Conservation (phyloP, 2,797 vertebrate genomes). For the Pelodytes ibericus region DNA sequence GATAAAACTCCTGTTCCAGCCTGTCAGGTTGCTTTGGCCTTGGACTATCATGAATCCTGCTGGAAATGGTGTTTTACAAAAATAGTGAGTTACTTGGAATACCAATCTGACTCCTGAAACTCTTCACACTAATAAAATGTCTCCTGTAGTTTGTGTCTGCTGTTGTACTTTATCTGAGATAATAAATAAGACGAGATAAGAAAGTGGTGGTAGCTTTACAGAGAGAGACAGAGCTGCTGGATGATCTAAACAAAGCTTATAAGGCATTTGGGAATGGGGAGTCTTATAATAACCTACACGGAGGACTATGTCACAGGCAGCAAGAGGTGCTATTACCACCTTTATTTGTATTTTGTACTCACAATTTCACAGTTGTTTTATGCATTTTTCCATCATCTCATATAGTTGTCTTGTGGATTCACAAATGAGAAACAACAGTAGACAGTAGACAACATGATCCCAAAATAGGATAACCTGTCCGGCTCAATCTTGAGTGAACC, state of each 20-base stretch:
- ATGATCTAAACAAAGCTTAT: neutral
- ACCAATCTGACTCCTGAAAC: conserved; percentile 26
- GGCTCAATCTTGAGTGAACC: neutral
- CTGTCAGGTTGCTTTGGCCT: conserved; percentile 12
- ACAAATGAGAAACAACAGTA: neutral
- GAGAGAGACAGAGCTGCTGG: neutral
- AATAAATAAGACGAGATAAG: neutral
- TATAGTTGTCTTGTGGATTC: neutral
- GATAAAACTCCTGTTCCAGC: conserved; percentile 17
- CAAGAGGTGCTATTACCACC: neutral
- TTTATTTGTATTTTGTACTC: too few species aligned
- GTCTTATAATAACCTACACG: neutral
- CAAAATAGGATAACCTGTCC: neutral
- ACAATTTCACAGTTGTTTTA: too few species aligned
- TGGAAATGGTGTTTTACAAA: conserved; percentile 12
- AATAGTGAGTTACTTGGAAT: conserved; percentile 22
- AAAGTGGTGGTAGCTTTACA: neutral
- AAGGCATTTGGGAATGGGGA: neutral
- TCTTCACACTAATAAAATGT: conserved; percentile 46
- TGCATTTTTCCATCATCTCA: neutral
- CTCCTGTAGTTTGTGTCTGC: conserved; percentile 22
- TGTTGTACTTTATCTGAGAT: neutral
- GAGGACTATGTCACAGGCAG: neutral
- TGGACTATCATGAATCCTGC: conserved; percentile 9
- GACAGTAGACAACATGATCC: neutral